Conservation (phyloP, 2,113 vertebrate genomes). For the Agelaius phoeniceus region DNA sequence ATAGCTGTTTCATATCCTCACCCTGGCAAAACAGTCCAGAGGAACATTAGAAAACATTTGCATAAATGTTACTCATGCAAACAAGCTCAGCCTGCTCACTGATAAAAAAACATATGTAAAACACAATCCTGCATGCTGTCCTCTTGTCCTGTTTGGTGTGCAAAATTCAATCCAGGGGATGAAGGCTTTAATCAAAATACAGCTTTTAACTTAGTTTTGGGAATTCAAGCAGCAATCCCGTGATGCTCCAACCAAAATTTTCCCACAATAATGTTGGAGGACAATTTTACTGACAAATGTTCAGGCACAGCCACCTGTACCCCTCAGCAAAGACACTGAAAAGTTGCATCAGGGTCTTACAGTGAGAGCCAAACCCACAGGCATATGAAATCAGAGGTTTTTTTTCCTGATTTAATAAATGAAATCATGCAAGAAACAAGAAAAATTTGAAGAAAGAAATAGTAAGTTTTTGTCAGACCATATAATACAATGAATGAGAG, state of each 20-base stretch:
- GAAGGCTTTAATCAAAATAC: background rate
- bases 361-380: background rate
- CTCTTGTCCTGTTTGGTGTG: background rate
- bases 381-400: background rate
- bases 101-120: background rate
- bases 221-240: background rate
- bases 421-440: background rate
- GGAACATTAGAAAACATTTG: background rate
- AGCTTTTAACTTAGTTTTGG: background rate
- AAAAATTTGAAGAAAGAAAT: background rate
- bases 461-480: background rate
- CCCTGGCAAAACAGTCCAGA: background rate
- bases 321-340: background rate
- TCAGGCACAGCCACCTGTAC: background rate
- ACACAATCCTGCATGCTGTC: background rate
- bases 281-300: background rate
- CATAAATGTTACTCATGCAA: background rate
- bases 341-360: background rate
- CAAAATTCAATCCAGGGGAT: background rate
- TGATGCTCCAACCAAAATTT: background rate
- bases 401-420: background rate
- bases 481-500: background rate
- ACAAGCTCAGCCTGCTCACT: background rate
- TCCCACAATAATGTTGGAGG: background rate
- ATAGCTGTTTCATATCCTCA: constrained; percentile 7